Conservation (phyloP, 2,888 invertebrate species). For the Euplexia lucipara region DNA sequence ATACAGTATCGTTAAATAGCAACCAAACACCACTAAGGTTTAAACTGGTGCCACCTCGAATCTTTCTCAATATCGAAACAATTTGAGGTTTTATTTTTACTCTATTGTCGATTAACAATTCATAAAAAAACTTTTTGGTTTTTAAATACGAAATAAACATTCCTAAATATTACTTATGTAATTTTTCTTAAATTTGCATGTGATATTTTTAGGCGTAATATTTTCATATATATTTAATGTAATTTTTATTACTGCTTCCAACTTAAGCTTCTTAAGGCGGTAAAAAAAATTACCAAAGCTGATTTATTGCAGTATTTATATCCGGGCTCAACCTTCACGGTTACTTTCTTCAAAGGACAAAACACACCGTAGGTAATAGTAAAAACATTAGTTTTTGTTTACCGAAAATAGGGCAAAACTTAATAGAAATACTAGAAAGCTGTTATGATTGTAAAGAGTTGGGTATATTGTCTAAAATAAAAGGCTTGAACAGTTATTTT, state of each 20-base stretch:
- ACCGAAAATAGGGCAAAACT: slow-evolving; percentile 55
- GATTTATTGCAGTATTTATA: slow-evolving; percentile 44
- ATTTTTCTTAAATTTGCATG: too few relatives aligned
- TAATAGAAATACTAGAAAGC: slow-evolving; percentile 36
- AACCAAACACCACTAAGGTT: too few relatives aligned
- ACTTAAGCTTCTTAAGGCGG: slow-evolving; percentile 4
- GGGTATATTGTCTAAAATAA: slow-evolving; percentile 30
- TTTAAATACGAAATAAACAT: too few relatives aligned
- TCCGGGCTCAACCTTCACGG: slow-evolving; percentile 22
- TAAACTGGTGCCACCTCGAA: too few relatives aligned
- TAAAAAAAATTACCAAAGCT: slow-evolving; percentile 39
- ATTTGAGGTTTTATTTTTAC: too few relatives aligned
- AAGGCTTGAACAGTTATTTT: slow-evolving; percentile 35
- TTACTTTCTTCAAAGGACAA: slow-evolving; percentile 56
- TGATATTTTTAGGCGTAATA: background rate
- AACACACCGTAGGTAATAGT: slow-evolving; percentile 17
- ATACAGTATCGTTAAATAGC: too few relatives aligned
- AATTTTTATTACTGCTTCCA: slow-evolving; percentile 24
- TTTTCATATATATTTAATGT: background rate
- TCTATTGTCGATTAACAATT: too few relatives aligned
- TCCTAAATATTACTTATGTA: too few relatives aligned
- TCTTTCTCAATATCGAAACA: too few relatives aligned
- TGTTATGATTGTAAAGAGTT: slow-evolving; percentile 40
- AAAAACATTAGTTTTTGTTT: slow-evolving; percentile 58
- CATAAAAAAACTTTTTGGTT: too few relatives aligned